These are phyloP conservation scores for Zootoca vivipara DNA, from an alignment of 2,113 vertebrate genomes.

Conservation along the genomic window DNA sequence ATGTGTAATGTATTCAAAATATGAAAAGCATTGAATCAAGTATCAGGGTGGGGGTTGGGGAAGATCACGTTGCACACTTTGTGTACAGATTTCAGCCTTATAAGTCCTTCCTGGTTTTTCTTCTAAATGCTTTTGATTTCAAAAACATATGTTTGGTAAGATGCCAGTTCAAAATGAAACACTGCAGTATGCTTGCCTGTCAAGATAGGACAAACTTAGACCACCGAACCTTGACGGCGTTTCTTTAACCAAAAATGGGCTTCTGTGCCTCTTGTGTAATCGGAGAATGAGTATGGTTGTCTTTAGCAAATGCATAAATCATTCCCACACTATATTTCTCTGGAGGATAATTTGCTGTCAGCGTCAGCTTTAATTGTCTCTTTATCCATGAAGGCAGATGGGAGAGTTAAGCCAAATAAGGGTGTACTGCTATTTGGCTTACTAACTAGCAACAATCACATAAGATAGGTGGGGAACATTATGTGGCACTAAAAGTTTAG, in stretches of 20 bases:
- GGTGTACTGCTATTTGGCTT: neutral
- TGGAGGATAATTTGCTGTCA: constrained; percentile 11
- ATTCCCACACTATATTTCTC: constrained; percentile 6
- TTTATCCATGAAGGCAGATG: neutral
- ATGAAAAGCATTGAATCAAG: neutral
- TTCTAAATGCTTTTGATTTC: neutral
- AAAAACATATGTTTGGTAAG: neutral
- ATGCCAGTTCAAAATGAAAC: neutral
- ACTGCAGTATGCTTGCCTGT: neutral
- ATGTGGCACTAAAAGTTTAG: neutral
- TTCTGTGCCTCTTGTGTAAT: constrained; percentile 5
- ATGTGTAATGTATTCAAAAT: neutral
- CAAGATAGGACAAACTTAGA: neutral
- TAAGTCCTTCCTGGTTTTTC: neutral
- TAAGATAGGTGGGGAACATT: neutral
- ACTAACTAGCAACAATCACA: neutral
- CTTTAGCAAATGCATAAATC: constrained; percentile 11
- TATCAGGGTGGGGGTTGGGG: neutral
- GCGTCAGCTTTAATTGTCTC: neutral
- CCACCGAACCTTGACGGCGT: neutral
- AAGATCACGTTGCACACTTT: neutral
- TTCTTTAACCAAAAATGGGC: constrained; percentile 31
- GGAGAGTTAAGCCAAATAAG: constrained; percentile 11
- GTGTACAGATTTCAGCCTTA: neutral
- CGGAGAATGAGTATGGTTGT: neutral